Evolutionary conservation across 2,888 invertebrate species (phyloP).

Genomic region (Diachrysia chrysitis): DNA sequence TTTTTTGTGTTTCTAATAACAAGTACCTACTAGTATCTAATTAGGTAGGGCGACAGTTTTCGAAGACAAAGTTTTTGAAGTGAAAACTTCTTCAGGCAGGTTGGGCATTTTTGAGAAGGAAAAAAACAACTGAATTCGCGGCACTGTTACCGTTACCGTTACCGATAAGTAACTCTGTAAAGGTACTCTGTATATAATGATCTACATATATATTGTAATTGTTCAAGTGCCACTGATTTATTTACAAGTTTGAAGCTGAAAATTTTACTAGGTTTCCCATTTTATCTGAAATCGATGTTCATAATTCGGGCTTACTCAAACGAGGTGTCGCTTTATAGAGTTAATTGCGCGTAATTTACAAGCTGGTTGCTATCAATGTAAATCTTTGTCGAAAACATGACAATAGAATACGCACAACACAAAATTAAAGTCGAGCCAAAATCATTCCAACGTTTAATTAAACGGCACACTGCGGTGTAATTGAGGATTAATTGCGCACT

Average conservation of each 20-base stretch:
- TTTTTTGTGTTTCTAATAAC: too few species aligned
- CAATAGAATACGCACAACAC: constrained; percentile 74
- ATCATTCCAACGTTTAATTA: constrained; percentile 78
- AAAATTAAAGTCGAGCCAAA: constrained; percentile 74
- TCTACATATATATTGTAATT: too few species aligned
- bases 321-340: constrained; percentile 56
- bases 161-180: too few species aligned
- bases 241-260: not conserved
- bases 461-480: constrained; percentile 74
- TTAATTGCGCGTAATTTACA: constrained; percentile 69
- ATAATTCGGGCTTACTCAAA: constrained; percentile 53
- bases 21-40: too few species aligned
- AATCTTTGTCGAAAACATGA: constrained; percentile 67
- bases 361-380: constrained; percentile 69
- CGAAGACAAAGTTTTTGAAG: too few species aligned
- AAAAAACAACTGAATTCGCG: too few species aligned
- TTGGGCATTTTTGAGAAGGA: too few species aligned
- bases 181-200: too few species aligned
- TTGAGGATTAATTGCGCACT: constrained; percentile 78
- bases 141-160: too few species aligned
- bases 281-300: constrained; percentile 31
- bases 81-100: too few species aligned
- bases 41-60: too few species aligned
- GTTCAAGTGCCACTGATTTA: too few species aligned
- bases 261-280: constrained; percentile 9